A percentile compares a stretch with the other conserved stretches of the same genome.
phyloP scores from a whole-genome alignment of 2,888 invertebrate species.

The Panorpa germanica region DNA sequence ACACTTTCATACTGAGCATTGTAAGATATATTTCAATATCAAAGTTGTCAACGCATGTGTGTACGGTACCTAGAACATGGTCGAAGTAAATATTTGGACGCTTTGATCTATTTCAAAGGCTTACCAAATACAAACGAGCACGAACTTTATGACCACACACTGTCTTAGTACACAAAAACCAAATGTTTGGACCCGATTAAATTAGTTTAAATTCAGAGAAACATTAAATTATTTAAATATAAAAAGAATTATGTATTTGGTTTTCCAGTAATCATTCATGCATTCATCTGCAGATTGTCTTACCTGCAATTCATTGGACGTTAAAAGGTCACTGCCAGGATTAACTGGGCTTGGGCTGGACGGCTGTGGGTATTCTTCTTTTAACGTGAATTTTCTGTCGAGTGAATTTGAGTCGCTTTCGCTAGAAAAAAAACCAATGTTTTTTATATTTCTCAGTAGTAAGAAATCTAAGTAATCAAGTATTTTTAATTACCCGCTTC shows the following conservation, averaged over 20 bases:
- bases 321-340: constrained; percentile 35
- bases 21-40: too few relatives aligned
- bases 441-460: too few relatives aligned
- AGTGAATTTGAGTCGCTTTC: constrained; percentile 14
- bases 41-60: too few relatives aligned
- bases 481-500: constrained; percentile 13
- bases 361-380: constrained; percentile 3
- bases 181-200: constrained; percentile 16
- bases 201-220: constrained; percentile 13
- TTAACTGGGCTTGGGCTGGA: constrained; percentile 20
- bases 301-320: constrained; percentile 47
- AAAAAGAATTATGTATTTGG: constrained; percentile 1
- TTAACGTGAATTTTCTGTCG: constrained; percentile 8
- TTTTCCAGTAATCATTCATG: neutral
- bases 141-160: too few relatives aligned
- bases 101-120: too few relatives aligned
- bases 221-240: neutral
- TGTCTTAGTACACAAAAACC: too few relatives aligned
- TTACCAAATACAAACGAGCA: too few relatives aligned
- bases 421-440: too few relatives aligned
- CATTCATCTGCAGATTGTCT: constrained; percentile 5
- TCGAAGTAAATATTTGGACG: too few relatives aligned
- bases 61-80: too few relatives aligned
- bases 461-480: too few relatives aligned
- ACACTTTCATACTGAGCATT: constrained; percentile 11